Conservation (phyloP, 2,888 invertebrate genomes). For the Thymelicus lineola region DNA sequence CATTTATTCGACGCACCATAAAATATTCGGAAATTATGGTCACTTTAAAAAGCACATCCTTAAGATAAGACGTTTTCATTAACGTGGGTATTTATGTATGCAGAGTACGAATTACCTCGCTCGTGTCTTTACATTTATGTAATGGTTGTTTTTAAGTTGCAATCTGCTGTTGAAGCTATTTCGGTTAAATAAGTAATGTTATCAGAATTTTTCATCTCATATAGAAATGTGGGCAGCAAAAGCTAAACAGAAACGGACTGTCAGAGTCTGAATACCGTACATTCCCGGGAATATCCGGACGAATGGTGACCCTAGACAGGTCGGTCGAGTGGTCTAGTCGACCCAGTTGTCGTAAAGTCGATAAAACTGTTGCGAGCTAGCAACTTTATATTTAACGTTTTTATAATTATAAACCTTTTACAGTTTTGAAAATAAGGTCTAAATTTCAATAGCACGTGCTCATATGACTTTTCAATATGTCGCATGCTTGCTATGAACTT, state of each 20-base stretch:
- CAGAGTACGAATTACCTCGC: too few species aligned
- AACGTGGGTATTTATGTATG: too few species aligned
- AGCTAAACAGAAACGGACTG: too few species aligned
- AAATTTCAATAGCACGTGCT: constrained; percentile 11
- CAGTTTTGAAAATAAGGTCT: constrained; percentile 25
- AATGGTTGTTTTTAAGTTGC: too few species aligned
- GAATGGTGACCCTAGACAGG: constrained; percentile 50
- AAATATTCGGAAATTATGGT: not conserved
- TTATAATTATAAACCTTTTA: constrained; percentile 29
- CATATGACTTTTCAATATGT: constrained; percentile 51
- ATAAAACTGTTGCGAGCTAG: constrained; percentile 53
- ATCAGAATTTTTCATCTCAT: too few species aligned
- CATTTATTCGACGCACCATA: too few species aligned
- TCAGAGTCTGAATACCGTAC: not conserved
- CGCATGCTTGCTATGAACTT: constrained; percentile 59
- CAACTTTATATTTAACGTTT: constrained; percentile 35
- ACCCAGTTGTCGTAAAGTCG: constrained; percentile 71
- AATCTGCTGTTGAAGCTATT: too few species aligned
- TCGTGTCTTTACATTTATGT: too few species aligned
- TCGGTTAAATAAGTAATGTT: too few species aligned
- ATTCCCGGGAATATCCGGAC: not conserved
- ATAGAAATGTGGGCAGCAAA: too few species aligned
- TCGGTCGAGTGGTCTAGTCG: constrained; percentile 73
- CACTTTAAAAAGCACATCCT: not conserved
- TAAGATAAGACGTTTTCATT: too few species aligned